phyloP scores from a whole-genome alignment of 2,888 invertebrate genomes.

The Plagodis pulveraria region DNA sequence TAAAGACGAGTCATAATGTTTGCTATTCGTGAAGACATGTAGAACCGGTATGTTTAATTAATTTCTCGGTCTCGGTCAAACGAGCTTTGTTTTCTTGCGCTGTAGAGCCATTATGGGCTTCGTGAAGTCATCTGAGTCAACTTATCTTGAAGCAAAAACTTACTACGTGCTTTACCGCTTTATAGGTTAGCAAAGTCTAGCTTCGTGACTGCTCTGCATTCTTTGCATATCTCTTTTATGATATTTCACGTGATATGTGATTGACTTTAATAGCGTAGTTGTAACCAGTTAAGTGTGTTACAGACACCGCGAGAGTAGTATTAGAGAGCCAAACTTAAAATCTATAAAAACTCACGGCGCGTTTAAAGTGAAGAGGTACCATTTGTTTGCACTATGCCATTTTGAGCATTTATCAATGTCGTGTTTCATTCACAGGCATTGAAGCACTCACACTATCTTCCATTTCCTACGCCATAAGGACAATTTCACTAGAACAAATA shows the following conservation, averaged over 20 bases:
- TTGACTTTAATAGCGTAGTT: neutral
- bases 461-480: too few relatives aligned
- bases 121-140: slow-evolving; percentile 16
- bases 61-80: slow-evolving; percentile 31
- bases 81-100: slow-evolving; percentile 30
- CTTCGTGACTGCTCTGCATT: slow-evolving; percentile 7
- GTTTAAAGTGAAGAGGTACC: too few relatives aligned
- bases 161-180: slow-evolving; percentile 8
- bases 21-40: slow-evolving; percentile 35
- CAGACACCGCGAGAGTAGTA: too few relatives aligned
- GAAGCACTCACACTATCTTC: too few relatives aligned
- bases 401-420: too few relatives aligned
- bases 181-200: slow-evolving; percentile 6
- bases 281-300: too few relatives aligned
- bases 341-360: too few relatives aligned
- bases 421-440: too few relatives aligned
- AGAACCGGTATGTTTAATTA: slow-evolving; percentile 34
- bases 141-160: slow-evolving; percentile 1
- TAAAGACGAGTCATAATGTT: slow-evolving; percentile 50
- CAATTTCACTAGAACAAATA: too few relatives aligned
- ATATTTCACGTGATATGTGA: slow-evolving; percentile 11
- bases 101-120: slow-evolving; percentile 23
- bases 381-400: too few relatives aligned
- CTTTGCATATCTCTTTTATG: slow-evolving; percentile 8
- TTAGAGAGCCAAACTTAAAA: too few relatives aligned